phyloP scores from a whole-genome alignment of 2,113 vertebrate genomes.

The Abramis brama region DNA sequence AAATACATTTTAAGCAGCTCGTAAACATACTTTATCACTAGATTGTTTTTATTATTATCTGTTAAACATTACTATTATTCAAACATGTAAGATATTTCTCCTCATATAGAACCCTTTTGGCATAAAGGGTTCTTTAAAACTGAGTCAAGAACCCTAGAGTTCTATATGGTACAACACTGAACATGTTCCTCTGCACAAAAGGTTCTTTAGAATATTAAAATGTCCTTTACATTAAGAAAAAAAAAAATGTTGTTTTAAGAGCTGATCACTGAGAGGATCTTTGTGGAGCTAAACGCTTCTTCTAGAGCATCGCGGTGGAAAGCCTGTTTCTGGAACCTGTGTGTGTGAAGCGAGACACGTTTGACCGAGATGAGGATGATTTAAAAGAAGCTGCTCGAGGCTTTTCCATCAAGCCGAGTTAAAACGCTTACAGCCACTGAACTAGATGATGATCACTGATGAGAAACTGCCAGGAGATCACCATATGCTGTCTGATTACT shows the following conservation, averaged over 20 bases:
- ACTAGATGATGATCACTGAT: neutral
- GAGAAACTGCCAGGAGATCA: neutral
- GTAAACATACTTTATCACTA: no score
- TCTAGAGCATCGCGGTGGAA: neutral
- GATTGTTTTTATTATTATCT: no score
- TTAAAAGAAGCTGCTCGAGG: neutral
- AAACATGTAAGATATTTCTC: no score
- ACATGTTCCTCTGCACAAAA: neutral
- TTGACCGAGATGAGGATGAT: neutral
- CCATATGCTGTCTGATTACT: constrained; percentile 15
- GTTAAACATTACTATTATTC: no score
- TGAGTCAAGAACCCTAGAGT: no score
- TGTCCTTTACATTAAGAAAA: neutral
- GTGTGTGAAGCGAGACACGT: neutral
- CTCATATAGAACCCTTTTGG: no score
- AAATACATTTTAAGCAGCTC: no score
- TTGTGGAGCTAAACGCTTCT: neutral
- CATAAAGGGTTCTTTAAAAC: no score
- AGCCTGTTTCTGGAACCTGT: neutral
- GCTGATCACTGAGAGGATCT: neutral
- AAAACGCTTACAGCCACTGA: neutral
- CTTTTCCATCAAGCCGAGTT: neutral
- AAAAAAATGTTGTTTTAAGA: neutral
- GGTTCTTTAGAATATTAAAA: neutral
- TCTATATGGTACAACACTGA: no score